Percentiles rank a stretch among this genome's conserved stretches.
Evolutionary conservation across 1,140 invertebrate species (phyloP).

Genomic region (Solen grandis): DNA sequence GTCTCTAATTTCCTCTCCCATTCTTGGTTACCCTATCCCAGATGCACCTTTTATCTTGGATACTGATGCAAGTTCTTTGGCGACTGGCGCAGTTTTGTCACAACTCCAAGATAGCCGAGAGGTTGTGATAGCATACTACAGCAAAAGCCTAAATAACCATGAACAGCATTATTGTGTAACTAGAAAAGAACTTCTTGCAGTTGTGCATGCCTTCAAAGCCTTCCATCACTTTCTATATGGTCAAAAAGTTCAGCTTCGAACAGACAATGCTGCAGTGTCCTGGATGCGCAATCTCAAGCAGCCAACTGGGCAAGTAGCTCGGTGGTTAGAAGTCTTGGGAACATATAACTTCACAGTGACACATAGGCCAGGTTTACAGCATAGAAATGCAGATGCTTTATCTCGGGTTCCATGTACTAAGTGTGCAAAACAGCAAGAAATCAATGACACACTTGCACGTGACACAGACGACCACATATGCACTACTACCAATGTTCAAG

Average conservation of each 20-base stretch:
- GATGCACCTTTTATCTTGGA: background rate
- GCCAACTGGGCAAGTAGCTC: conserved; percentile 59
- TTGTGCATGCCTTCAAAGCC: conserved; percentile 16
- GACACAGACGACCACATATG: too few relatives aligned
- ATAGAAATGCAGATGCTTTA: conserved; percentile 69
- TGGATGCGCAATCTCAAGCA: conserved; percentile 59
- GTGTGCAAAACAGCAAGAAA: conserved; percentile 21
- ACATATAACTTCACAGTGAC: conserved; percentile 63
- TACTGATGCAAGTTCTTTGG: conserved; percentile 68
- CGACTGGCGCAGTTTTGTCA: conserved; percentile 74
- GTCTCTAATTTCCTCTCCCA: conserved; percentile 32
- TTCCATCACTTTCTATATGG: conserved; percentile 64
- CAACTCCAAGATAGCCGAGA: conserved; percentile 47
- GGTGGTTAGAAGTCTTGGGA: conserved; percentile 68
- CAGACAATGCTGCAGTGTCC: conserved; percentile 62
- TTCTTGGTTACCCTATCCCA: background rate
- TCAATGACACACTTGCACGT: too few relatives aligned
- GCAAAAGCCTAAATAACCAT: conserved; percentile 25
- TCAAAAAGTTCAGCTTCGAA: conserved; percentile 55
- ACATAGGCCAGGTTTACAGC: conserved; percentile 61
- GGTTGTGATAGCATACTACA: conserved; percentile 43
- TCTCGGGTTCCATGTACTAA: conserved; percentile 49
- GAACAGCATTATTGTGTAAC: conserved; percentile 62
- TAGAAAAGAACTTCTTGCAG: conserved; percentile 56
- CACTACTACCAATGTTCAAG: background rate